phyloP scores from a whole-genome alignment of 2,113 vertebrate genomes.

The Callocephalon fimbriatum region DNA sequence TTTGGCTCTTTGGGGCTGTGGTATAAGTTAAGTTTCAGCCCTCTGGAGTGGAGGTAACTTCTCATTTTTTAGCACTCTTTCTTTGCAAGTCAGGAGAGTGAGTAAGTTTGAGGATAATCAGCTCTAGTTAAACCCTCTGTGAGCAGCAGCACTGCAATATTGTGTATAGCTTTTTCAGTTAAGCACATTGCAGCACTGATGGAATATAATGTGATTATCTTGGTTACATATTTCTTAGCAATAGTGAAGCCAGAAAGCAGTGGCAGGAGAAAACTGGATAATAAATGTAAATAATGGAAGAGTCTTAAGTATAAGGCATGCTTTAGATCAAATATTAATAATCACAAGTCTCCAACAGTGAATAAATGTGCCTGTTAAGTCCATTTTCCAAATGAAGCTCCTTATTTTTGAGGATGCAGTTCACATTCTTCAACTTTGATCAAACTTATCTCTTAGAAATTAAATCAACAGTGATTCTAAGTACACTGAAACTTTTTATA shows the following conservation, averaged over 20 bases:
- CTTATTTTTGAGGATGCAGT: slow-evolving; percentile 4
- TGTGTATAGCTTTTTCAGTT: slow-evolving; percentile 14
- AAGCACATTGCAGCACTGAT: slow-evolving; percentile 6
- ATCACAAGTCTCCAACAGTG: slow-evolving; percentile 25
- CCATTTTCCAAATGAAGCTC: slow-evolving; percentile 53
- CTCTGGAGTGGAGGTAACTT: neutral
- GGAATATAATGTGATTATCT: slow-evolving; percentile 27
- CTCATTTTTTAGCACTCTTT: neutral
- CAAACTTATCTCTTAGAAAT: slow-evolving; percentile 29
- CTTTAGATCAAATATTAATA: slow-evolving; percentile 64
- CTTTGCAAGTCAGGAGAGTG: neutral
- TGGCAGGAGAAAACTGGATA: slow-evolving; percentile 25
- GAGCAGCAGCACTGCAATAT: neutral
- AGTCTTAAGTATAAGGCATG: slow-evolving; percentile 25
- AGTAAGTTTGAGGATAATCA: neutral
- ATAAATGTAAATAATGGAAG: slow-evolving; percentile 28
- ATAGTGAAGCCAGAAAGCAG: neutral
- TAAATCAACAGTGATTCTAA: slow-evolving; percentile 60
- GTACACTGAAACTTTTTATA: slow-evolving; percentile 33
- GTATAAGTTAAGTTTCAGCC: neutral
- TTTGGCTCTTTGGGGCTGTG: neutral
- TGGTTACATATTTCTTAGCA: slow-evolving; percentile 21
- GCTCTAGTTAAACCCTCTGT: slow-evolving; percentile 9
- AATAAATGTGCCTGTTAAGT: slow-evolving; percentile 47
- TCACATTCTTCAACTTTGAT: slow-evolving; percentile 43